Conservation (phyloP, 2,797 vertebrate species). For the Pyrrhura leucotis region DNA sequence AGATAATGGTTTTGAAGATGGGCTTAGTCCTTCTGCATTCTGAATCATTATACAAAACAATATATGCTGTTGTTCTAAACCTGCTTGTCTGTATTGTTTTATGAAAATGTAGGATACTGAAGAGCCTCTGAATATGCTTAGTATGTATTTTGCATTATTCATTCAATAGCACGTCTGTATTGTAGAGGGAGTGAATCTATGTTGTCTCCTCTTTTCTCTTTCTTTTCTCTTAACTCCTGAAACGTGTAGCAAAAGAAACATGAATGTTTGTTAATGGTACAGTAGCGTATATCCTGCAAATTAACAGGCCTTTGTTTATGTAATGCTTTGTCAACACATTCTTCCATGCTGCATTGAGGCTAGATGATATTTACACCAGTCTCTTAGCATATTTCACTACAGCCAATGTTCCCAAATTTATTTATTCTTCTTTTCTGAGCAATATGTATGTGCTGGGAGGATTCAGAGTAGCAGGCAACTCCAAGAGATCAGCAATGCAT, state of each 20-base stretch:
- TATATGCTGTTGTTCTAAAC: neutral
- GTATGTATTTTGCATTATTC: neutral
- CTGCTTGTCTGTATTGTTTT: neutral
- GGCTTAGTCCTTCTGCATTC: neutral
- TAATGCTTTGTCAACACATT: neutral
- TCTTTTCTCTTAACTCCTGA: neutral
- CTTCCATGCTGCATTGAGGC: neutral
- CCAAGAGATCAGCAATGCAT: neutral
- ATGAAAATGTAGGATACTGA: neutral
- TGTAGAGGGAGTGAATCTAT: neutral
- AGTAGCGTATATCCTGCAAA: neutral
- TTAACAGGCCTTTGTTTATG: neutral
- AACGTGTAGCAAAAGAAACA: neutral
- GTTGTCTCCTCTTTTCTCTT: neutral
- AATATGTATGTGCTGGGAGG: neutral
- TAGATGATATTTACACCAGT: neutral
- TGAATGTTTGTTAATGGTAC: neutral
- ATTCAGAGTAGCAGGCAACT: neutral
- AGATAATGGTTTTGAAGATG: neutral
- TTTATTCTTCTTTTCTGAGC: constrained; percentile 6
- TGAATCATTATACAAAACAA: neutral
- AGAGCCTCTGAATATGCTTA: neutral
- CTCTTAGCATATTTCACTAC: neutral
- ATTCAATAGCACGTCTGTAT: neutral
- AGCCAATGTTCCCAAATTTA: neutral